Conservation (phyloP, 2,113 vertebrate species). For the Gallinago paraguaiae region DNA sequence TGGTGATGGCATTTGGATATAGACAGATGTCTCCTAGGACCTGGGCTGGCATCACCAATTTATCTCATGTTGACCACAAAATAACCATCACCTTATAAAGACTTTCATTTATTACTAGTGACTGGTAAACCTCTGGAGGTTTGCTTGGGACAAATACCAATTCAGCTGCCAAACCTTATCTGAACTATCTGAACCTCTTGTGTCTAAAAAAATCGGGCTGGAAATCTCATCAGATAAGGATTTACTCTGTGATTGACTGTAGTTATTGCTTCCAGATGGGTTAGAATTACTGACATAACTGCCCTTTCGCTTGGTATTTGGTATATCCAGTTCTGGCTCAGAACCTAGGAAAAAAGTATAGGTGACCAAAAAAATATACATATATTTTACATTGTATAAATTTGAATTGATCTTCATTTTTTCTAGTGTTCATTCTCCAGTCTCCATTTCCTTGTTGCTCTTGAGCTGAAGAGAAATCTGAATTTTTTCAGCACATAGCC, state of each 20-base stretch:
- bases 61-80: constrained; percentile 56
- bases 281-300: constrained; percentile 3
- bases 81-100: constrained; percentile 50
- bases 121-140: constrained; percentile 47
- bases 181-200: constrained; percentile 48
- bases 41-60: constrained; percentile 52
- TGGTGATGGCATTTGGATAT: background rate
- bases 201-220: constrained; percentile 62
- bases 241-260: constrained; percentile 50
- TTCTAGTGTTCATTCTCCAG: background rate
- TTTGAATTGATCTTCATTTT: background rate
- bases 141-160: constrained; percentile 61
- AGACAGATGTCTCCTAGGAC: constrained; percentile 45
- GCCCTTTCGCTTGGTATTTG: background rate
- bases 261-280: constrained; percentile 61
- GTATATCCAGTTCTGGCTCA: background rate
- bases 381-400: background rate
- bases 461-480: background rate
- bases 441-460: background rate
- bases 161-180: constrained; percentile 67
- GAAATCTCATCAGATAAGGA: constrained; percentile 69
- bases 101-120: constrained; percentile 58
- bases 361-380: background rate
- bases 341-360: background rate
- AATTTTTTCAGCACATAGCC: background rate